phyloP scores from a whole-genome alignment of 2,113 vertebrate species.

The Eleginops maclovinus region DNA sequence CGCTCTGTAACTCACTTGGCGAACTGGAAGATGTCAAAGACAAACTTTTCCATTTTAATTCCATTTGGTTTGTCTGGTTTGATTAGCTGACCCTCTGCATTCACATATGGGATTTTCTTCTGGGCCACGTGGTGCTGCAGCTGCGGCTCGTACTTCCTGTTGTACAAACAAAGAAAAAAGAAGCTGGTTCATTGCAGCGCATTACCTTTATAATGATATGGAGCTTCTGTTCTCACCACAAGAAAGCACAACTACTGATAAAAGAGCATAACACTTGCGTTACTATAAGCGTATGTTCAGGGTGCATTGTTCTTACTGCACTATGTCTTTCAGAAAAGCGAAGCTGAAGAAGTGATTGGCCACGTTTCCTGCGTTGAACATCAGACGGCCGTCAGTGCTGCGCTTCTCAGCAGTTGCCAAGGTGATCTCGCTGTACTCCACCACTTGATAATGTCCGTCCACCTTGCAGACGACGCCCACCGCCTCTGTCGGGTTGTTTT shows the following conservation, averaged over 20 bases:
- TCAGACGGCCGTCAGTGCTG: slow-evolving; percentile 88
- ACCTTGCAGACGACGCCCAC: slow-evolving; percentile 97
- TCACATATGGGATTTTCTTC: slow-evolving; percentile 95
- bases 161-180: slow-evolving; percentile 12
- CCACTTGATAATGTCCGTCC: slow-evolving; percentile 92
- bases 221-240: not conserved
- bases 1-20: slow-evolving; percentile 87
- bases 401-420: slow-evolving; percentile 91
- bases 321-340: slow-evolving; percentile 90
- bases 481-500: slow-evolving; percentile 95
- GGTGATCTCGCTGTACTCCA: slow-evolving; percentile 98
- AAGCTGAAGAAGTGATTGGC: slow-evolving; percentile 96
- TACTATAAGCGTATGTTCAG: not conserved
- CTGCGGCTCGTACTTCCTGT: slow-evolving; percentile 89
- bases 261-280: not conserved
- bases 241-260: not conserved
- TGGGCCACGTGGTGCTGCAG: slow-evolving; percentile 96
- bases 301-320: slow-evolving; percentile 85
- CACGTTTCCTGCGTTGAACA: slow-evolving; percentile 94
- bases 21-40: slow-evolving; percentile 99
- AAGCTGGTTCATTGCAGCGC: not conserved
- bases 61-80: slow-evolving; percentile 96
- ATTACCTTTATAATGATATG: not conserved
- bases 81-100: slow-evolving; percentile 86
- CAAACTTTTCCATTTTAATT: slow-evolving; percentile 99